Base-by-base conservation (phyloP, 2,797 vertebrate genomes). In the Alectoris magna region DNA sequence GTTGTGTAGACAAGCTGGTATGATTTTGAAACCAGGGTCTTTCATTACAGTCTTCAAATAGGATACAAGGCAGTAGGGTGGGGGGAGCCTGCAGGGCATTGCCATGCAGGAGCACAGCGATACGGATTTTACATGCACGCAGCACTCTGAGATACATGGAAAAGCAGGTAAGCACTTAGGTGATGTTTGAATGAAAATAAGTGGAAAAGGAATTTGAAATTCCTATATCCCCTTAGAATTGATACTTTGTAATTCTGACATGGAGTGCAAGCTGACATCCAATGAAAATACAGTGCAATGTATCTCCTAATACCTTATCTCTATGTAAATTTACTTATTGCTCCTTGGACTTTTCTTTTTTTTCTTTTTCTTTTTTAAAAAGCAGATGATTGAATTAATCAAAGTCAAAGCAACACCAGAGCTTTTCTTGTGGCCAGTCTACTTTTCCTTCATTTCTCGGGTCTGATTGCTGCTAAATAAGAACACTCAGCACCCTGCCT, bases 21-120 rank as follows among this genome's bases (percentile, higher is more conserved):
- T 90, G 94, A 91, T 96, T 97, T 94, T 91, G 79, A 95, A 96
- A 92, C 71, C 89, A 94, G 92, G 90, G 84, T 71, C 31, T 96
- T 97, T 97, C 97, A 96, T 97, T 97, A 97, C 94, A 88, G 91
- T 96, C 96, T 96, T 97, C 96, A 96, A 96, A 96, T 96, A 94
- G 92, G 94, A 94, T 94, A 90, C 60, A 66, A 88, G 88, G 3
- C 75, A 70, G 87, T 41, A 94, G 77, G 84, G 79, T 53, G 89
- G 82, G 92, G 92, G 95, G 49, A 76, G 68, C 93, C 95, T 95
- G 68, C 53, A 39, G 88, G 96, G 89, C 67, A 84, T 38, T 67
- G 58, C 70, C 84, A 67, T 81, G 94, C 87, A 88, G 91, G 94
- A 93, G 76, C 74, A 59, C 1, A 2, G 70, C 84, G 82, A 69